phyloP scores from a whole-genome alignment of 2,797 vertebrate genomes.

The Sebastes hubbsi region DNA sequence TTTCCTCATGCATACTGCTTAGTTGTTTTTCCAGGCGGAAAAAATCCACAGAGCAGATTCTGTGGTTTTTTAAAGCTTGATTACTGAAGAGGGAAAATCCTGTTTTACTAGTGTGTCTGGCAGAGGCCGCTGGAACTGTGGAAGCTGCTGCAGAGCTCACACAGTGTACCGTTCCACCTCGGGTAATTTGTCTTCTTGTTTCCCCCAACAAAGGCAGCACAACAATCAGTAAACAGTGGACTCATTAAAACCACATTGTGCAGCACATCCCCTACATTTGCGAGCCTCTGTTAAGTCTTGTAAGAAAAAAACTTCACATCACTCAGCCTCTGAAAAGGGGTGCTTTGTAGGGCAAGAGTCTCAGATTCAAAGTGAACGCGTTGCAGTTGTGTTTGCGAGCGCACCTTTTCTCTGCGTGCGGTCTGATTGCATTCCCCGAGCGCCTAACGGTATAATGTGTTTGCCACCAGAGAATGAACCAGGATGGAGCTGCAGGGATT shows the following conservation, averaged over 20 bases:
- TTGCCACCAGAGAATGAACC: slow-evolving; percentile 38
- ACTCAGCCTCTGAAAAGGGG: slow-evolving; percentile 47
- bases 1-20: slow-evolving; percentile 46
- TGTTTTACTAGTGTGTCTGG: slow-evolving; percentile 59
- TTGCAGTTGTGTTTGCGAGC: slow-evolving; percentile 37
- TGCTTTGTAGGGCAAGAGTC: slow-evolving; percentile 50
- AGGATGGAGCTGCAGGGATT: slow-evolving; percentile 26
- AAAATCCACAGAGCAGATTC: slow-evolving; percentile 59
- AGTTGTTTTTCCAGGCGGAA: slow-evolving; percentile 59
- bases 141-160: slow-evolving; percentile 18
- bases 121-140: slow-evolving; percentile 6
- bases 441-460: slow-evolving; percentile 4
- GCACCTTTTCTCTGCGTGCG: slow-evolving; percentile 41
- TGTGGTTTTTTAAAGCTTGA: slow-evolving; percentile 46
- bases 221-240: slow-evolving; percentile 56
- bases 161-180: slow-evolving; percentile 6
- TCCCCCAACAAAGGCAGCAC: slow-evolving; percentile 50
- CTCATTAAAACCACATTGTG: slow-evolving; percentile 68
- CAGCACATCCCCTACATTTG: slow-evolving; percentile 35
- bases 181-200: slow-evolving; percentile 42
- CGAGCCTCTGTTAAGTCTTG: slow-evolving; percentile 38
- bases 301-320: slow-evolving; percentile 60
- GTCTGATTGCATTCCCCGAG: slow-evolving; percentile 25
- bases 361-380: slow-evolving; percentile 50
- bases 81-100: slow-evolving; percentile 46